These are phyloP conservation scores for Glossosoma conforme DNA, from an alignment of 1,140 invertebrate species.

Conservation along the genomic window DNA sequence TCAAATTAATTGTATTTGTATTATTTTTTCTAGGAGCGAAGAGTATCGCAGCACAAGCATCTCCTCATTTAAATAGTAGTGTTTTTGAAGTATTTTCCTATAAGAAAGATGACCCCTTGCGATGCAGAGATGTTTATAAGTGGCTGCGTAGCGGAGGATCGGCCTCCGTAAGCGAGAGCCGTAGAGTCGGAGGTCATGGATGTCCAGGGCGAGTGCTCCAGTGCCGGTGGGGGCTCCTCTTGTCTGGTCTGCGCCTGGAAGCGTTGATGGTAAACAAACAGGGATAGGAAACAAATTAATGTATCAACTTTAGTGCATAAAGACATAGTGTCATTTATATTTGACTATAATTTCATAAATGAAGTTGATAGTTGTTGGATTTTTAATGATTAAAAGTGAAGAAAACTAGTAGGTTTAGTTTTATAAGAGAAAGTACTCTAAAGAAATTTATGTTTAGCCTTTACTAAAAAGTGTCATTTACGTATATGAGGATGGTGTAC, in stretches of 20 bases:
- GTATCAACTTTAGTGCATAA: conserved; percentile 18
- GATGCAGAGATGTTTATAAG: conserved; percentile 2
- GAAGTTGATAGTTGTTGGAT: conserved; percentile 1
- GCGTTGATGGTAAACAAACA: conserved; percentile 3
- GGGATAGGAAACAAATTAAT: conserved; percentile 8
- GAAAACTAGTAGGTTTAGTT: conserved; percentile 20
- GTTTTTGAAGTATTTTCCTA: conserved; percentile 6
- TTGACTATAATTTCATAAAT: conserved; percentile 14
- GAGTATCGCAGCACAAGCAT: too few relatives aligned
- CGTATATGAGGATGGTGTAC: neutral
- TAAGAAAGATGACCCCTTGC: conserved; percentile 1
- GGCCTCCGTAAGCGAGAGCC: neutral
- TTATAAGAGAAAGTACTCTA: conserved; percentile 22
- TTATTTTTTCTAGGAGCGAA: too few relatives aligned
- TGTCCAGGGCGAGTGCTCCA: conserved; percentile 1
- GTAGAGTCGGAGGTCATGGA: neutral
- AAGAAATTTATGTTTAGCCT: conserved; percentile 10
- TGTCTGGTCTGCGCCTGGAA: neutral
- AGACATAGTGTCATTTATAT: conserved; percentile 22
- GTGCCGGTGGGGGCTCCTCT: neutral
- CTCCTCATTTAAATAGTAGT: too few relatives aligned
- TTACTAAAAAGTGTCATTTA: conserved; percentile 10
- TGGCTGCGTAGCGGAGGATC: neutral
- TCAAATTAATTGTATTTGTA: too few relatives aligned
- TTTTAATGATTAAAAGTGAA: conserved; percentile 16